These are phyloP conservation scores for Chydorus sphaericus DNA, from an alignment of 2,888 invertebrate species.

Conservation along the genomic window DNA sequence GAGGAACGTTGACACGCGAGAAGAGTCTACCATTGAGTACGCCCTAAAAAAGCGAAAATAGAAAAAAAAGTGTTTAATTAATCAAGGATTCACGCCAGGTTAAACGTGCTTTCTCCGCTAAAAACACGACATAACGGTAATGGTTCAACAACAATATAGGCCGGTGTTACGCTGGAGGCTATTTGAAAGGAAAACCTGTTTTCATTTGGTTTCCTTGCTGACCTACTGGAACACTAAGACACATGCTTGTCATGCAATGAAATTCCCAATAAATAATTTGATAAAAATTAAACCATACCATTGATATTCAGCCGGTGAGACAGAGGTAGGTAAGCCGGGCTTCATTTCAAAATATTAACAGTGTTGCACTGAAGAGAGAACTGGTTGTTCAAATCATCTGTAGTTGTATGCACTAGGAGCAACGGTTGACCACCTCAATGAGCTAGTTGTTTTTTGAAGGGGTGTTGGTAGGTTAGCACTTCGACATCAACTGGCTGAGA, in stretches of 20 bases:
- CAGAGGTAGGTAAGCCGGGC: conserved; percentile 1
- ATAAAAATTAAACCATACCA: neutral
- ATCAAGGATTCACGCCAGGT: neutral
- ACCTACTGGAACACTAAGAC: conserved; percentile 1
- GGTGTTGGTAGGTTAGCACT: neutral
- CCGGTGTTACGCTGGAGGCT: neutral
- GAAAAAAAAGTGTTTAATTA: conserved; percentile 3
- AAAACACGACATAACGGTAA: conserved; percentile 4
- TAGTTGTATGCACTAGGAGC: neutral
- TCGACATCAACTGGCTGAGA: too few species aligned
- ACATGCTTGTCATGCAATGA: neutral
- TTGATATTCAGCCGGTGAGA: neutral
- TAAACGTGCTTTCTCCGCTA: too few species aligned
- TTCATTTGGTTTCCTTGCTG: neutral
- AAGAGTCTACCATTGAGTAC: conserved; percentile 93
- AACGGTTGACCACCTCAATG: too few species aligned
- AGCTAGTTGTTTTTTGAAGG: neutral
- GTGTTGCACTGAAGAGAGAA: too few species aligned
- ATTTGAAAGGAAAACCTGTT: conserved; percentile 5
- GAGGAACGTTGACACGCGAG: conserved; percentile 87
- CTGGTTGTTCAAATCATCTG: too few species aligned
- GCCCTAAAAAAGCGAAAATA: conserved; percentile 43
- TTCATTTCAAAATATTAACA: too few species aligned
- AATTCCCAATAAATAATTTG: neutral
- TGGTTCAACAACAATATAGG: neutral